Evolutionary conservation across 2,797 vertebrate species (phyloP).

Genomic region (Poeciliopsis presidionis): DNA sequence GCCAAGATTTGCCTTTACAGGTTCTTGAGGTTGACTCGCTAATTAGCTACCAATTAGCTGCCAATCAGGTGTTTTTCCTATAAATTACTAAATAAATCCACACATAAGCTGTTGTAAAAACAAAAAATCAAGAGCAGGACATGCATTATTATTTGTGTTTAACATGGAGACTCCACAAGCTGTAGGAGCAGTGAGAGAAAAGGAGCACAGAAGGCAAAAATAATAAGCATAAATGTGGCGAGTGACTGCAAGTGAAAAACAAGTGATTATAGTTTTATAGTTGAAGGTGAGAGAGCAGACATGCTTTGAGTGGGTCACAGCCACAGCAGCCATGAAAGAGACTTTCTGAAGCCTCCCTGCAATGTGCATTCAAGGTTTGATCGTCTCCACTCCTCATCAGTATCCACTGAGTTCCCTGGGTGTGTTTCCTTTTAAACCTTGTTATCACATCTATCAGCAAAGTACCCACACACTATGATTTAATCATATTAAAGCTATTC

Average conservation of each 20-base stretch:
- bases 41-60: conserved; percentile 34
- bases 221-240: conserved; percentile 3
- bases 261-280: conserved; percentile 17
- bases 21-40: conserved; percentile 36
- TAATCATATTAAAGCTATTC: conserved; percentile 50
- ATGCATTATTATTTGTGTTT: conserved; percentile 10
- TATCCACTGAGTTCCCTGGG: conserved; percentile 39
- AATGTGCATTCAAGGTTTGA: conserved; percentile 54
- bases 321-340: conserved; percentile 59
- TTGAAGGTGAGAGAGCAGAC: conserved; percentile 30
- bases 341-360: conserved; percentile 37
- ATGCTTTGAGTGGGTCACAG: conserved; percentile 35
- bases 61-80: conserved; percentile 18
- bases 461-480: conserved; percentile 38
- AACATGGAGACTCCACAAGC: conserved; percentile 19
- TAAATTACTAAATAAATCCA: conserved; percentile 10
- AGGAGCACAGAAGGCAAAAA: conserved; percentile 5
- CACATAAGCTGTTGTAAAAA: conserved; percentile 21
- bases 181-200: neutral
- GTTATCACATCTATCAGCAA: conserved; percentile 49
- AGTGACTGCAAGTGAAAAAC: conserved; percentile 21
- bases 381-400: conserved; percentile 41
- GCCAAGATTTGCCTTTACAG: conserved; percentile 17
- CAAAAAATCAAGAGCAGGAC: conserved; percentile 1
- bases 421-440: conserved; percentile 48